Evolutionary conservation across 2,797 vertebrate genomes (phyloP).

Genomic region (Cynodonichthys magdalenae): DNA sequence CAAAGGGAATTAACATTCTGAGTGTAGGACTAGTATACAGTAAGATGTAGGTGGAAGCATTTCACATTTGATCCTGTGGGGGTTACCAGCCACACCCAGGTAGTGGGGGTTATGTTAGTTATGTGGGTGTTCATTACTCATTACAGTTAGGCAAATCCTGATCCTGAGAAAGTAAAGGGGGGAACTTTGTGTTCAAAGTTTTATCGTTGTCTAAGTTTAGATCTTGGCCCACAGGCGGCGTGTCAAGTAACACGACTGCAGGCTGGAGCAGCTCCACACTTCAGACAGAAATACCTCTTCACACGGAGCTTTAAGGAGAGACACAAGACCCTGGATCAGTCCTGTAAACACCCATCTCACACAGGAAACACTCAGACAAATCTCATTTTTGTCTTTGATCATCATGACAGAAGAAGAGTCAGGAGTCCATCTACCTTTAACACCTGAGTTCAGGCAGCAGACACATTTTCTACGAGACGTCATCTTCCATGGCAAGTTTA

Average conservation of each 20-base stretch:
- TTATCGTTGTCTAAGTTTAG: constrained; percentile 84
- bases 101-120: neutral
- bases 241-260: constrained; percentile 80
- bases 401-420: constrained; percentile 68
- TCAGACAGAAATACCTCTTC: constrained; percentile 45
- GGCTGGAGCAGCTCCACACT: constrained; percentile 46
- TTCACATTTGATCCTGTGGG: too few species aligned
- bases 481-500: constrained; percentile 81
- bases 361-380: constrained; percentile 23
- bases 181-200: constrained; percentile 72
- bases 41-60: too few species aligned
- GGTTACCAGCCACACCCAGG: too few species aligned
- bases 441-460: constrained; percentile 33
- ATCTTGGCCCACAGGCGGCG: constrained; percentile 70
- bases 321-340: constrained; percentile 1
- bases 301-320: constrained; percentile 40
- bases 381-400: constrained; percentile 6
- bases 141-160: constrained; percentile 41
- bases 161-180: constrained; percentile 55
- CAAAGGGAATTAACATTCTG: too few species aligned
- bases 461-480: constrained; percentile 77
- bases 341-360: constrained; percentile 11
- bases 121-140: constrained; percentile 36
- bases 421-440: constrained; percentile 25
- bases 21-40: too few species aligned